Base-by-base conservation (phyloP, 2,888 invertebrate species). In the Morinoia aosen region DNA sequence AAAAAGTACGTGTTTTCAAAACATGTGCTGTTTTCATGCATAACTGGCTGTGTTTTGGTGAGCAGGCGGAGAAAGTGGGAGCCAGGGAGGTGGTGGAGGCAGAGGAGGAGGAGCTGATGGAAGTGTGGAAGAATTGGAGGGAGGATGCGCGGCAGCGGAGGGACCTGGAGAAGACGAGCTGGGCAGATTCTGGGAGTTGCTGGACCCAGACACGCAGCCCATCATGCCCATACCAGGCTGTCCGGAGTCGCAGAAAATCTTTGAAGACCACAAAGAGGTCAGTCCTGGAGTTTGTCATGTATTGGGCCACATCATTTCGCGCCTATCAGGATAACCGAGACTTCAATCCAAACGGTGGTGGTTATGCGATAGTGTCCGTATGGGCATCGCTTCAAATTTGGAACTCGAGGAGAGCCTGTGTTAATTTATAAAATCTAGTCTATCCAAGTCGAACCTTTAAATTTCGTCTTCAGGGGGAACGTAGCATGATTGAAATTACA, bases 241-340 rank as follows among this genome's bases (percentile, higher is more conserved):
- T 96, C 98, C 98, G 40, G 98, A 98, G 97, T 99, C 99, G 95
- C 98, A 98, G 97, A 98, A 98, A 97, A 98, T 99, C 97, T 99
- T 98, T 97, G 98, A 99, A 97, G 98, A 99, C 97, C 99, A 99
- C 97, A 98, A 98, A 97, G 97, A 97, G 97, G 97, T 97, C 96
- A 95, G 96, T 76, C 76, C 19, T 1, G 94, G 16, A 76, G 76
- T 76, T 25, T 19, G 76, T 33, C 25, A 1, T 76, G 88, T 48
- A 33, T 76, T 16, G 25, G 8, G 76, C 2, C 8, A 25, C 4
- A 88, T 88, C n/a, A 5, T 88, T 88, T 33, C 39, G 33, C 88
- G 88, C 88, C 5, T 8, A 33, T 3, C 2, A 10, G 76, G 76
- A 76, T 10, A 76, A 76, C 76, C 10, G 25, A 33, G 25, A 10